phyloP scores from a whole-genome alignment of 2,888 invertebrate species.

The Caenorhabditis panamensis region DNA sequence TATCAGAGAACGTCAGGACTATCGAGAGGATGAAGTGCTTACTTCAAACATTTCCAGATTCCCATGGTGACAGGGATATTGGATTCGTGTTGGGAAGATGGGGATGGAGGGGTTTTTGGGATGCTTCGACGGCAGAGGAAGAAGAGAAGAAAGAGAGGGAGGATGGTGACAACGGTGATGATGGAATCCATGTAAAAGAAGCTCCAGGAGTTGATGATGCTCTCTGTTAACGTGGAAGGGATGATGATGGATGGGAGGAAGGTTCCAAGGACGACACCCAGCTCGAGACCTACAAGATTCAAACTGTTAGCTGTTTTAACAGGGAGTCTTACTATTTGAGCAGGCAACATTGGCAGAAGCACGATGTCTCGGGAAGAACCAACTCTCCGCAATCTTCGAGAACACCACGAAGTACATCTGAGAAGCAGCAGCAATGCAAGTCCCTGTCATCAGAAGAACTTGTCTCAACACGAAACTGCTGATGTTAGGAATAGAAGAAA shows the following conservation, averaged over 20 bases:
- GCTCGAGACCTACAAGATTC: conserved; percentile 13
- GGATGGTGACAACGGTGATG: conserved; percentile 13
- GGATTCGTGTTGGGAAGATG: conserved; percentile 40
- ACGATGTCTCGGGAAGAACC: conserved; percentile 77
- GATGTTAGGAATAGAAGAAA: conserved; percentile 39
- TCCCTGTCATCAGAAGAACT: conserved; percentile 42
- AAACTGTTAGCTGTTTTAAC: not conserved
- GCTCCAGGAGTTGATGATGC: conserved; percentile 26
- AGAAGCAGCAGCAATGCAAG: conserved; percentile 39
- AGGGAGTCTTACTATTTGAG: conserved; percentile 32
- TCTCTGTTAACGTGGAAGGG: conserved; percentile 9
- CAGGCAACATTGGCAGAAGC: conserved; percentile 75
- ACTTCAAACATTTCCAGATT: conserved; percentile 49
- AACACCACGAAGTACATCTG: conserved; percentile 69
- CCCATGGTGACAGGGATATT: conserved; percentile 29
- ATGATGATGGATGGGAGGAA: conserved; percentile 51
- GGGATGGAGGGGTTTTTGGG: conserved; percentile 49
- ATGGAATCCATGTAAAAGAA: conserved; percentile 53
- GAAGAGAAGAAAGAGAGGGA: conserved; percentile 44
- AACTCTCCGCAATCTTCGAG: conserved; percentile 76
- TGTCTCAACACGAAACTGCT: conserved; percentile 36
- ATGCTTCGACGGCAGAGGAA: conserved; percentile 26
- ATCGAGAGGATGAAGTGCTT: not conserved
- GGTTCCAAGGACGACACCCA: conserved; percentile 50
- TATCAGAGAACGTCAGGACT: conserved; percentile 3